phyloP scores from a whole-genome alignment of 2,797 vertebrate species.

The Knipowitschia caucasica region DNA sequence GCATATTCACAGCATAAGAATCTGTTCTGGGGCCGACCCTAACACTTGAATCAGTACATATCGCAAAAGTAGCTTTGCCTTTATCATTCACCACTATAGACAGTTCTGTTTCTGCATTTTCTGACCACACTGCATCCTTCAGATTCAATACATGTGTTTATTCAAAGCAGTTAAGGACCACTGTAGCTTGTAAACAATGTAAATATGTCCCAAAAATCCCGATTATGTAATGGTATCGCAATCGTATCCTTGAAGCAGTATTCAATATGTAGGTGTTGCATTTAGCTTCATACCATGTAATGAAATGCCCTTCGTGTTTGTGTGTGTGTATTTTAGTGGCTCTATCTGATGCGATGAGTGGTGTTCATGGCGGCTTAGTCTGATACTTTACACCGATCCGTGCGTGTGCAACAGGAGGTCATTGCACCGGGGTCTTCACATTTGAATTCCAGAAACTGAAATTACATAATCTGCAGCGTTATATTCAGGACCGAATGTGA shows the following conservation, averaged over 20 bases:
- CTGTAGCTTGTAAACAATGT: background rate
- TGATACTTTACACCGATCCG: constrained; percentile 6
- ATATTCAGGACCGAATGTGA: background rate
- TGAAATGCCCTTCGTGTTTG: background rate
- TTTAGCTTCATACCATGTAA: background rate
- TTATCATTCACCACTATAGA: constrained; percentile 69
- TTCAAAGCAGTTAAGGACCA: background rate
- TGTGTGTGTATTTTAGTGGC: background rate
- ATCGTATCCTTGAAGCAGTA: background rate
- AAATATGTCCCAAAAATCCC: background rate
- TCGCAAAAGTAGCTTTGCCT: constrained; percentile 49
- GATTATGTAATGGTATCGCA: background rate
- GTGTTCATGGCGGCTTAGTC: background rate
- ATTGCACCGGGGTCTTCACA: constrained; percentile 20
- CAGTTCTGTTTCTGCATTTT: constrained; percentile 48
- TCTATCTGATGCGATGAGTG: background rate
- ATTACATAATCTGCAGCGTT: constrained; percentile 9
- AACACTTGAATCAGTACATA: constrained; percentile 59
- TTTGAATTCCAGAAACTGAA: constrained; percentile 31
- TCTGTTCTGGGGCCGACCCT: constrained; percentile 40
- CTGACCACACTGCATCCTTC: constrained; percentile 30
- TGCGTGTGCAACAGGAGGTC: constrained; percentile 22
- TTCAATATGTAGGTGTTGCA: background rate
- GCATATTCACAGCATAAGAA: constrained; percentile 67
- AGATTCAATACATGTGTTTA: constrained; percentile 23